phyloP scores from a whole-genome alignment of 2,113 vertebrate species.

The Alaudala cheleensis region DNA sequence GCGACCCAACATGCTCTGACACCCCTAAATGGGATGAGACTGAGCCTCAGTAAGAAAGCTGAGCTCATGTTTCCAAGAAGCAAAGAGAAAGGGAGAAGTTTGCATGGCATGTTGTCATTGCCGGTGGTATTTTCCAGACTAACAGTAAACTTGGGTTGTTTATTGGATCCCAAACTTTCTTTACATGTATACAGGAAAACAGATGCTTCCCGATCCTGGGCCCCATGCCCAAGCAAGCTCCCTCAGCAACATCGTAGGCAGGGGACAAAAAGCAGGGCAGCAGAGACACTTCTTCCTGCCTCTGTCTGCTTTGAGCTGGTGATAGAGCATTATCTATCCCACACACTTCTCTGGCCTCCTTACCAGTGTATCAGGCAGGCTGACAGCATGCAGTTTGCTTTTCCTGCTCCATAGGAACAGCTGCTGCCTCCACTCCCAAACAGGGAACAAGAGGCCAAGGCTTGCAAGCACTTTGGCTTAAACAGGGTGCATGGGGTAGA shows the following conservation, averaged over 20 bases:
- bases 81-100: neutral
- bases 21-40: rapidly evolving
- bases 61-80: slow-evolving; percentile 3
- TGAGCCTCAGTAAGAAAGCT: neutral
- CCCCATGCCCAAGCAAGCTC: neutral
- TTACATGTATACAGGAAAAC: slow-evolving; percentile 55
- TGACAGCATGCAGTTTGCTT: neutral
- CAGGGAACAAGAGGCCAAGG: neutral
- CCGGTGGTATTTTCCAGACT: neutral
- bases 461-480: neutral
- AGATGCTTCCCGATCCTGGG: slow-evolving; percentile 15
- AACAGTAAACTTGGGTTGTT: slow-evolving; percentile 12
- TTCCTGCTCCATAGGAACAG: neutral
- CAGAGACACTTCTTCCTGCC: slow-evolving; percentile 4
- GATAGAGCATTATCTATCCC: neutral
- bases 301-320: neutral
- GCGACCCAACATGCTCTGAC: neutral
- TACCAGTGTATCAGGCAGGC: neutral
- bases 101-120: neutral
- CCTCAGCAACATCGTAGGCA: neutral
- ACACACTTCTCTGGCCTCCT: neutral
- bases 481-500: neutral
- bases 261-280: neutral
- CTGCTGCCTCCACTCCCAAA: neutral
- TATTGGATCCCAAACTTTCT: slow-evolving; percentile 18